Conservation (phyloP, 1,140 invertebrate genomes). For the Hirudo medicinalis region DNA sequence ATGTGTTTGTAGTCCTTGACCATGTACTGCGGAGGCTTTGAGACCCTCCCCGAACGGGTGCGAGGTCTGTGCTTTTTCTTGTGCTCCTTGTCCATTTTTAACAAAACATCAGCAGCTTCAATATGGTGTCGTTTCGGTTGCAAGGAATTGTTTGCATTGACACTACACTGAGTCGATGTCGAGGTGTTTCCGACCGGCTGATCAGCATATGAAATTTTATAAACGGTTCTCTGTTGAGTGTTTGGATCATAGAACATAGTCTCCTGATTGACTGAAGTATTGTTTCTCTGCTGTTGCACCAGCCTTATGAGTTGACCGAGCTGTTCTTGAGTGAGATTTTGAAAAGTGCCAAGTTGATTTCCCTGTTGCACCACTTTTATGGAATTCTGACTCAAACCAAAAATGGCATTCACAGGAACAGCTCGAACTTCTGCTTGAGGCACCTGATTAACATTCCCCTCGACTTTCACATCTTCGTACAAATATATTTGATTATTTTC, state of each 20-base stretch:
- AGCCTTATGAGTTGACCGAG: conserved; percentile 51
- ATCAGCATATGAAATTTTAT: conserved; percentile 43
- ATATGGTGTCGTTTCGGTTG: conserved; percentile 34
- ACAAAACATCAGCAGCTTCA: conserved; percentile 34
- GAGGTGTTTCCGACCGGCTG: conserved; percentile 31
- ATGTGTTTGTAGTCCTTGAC: conserved; percentile 55
- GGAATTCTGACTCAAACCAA: conserved; percentile 51
- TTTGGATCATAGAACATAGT: conserved; percentile 47
- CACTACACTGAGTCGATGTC: conserved; percentile 21
- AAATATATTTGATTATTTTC: no score
- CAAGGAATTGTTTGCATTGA: conserved; percentile 25
- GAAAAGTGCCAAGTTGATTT: conserved; percentile 46
- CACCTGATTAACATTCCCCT: no score
- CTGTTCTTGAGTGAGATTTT: conserved; percentile 48
- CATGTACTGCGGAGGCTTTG: conserved; percentile 54
- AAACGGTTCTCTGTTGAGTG: conserved; percentile 50
- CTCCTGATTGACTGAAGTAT: conserved; percentile 33
- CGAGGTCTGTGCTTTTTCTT: conserved; percentile 49
- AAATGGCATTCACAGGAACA: not conserved
- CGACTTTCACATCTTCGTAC: no score
- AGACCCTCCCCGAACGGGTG: conserved; percentile 51
- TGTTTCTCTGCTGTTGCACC: conserved; percentile 45
- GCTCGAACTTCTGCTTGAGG: no score
- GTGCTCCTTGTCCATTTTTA: conserved; percentile 46
- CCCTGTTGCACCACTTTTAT: conserved; percentile 55